Evolutionary conservation across 2,797 vertebrate genomes (phyloP), one percentile per base, ranked within the genome.

Genomic region (Setipinna tenuifilis): DNA sequence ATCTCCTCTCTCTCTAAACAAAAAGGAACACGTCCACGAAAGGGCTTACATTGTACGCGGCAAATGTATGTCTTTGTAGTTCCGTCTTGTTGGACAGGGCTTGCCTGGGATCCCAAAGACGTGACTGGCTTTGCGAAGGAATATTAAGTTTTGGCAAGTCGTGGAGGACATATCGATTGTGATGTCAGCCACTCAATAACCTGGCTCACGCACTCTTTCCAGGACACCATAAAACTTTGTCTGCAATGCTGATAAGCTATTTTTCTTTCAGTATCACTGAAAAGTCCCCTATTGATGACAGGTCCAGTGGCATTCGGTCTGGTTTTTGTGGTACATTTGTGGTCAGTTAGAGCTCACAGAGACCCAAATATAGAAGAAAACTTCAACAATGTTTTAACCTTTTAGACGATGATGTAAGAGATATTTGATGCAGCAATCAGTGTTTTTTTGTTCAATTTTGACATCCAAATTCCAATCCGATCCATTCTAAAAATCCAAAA

Each of bases 131-230:
- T 84, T 84, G 7, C 9, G 71, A 25, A 78, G 85, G 85, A 83
- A 84, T 62, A 35, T 35, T 35, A 28, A 48, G 35, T 61, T 80
- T 58, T 85, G 68, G 83, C 88, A 85, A 83, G 82, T 44, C 75
- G 85, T 84, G 68, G 78, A 87, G 82, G 62, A 35, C 75, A n/a
- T 86, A 90, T 88, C 31, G 87, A 90, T 89, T 89, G 50, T 44
- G 85, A 83, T 19, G 46, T 85, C 89, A 86, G 83, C 61, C 50
- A 71, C 86, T 90, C 89, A 88, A 88, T 89, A 84, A 75, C 83
- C 84, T 41, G 83, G 85, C 59, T 82, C 85, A 1, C 82, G 44
- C 65, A 81, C 58, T 65, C 50, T 31, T 14, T 31, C 59, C 35
- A 78, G n/a, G 6, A 57, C 83, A 46, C 54, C 83, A 57, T 61